Base-by-base conservation (phyloP, 2,797 vertebrate genomes). In the Coreius guichenoti region DNA sequence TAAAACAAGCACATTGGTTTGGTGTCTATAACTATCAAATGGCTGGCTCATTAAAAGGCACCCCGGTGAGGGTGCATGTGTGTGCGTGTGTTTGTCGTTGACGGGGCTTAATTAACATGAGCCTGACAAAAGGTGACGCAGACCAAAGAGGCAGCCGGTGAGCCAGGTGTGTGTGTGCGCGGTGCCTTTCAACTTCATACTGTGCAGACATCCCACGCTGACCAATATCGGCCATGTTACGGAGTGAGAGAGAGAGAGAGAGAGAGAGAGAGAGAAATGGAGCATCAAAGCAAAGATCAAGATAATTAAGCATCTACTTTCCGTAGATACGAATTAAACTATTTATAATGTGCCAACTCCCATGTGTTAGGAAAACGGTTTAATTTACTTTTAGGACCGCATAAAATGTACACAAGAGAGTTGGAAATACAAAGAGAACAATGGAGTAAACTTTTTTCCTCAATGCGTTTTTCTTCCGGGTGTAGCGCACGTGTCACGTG, bases 61-160 rank as follows among this genome's bases (percentile, higher is more conserved):
- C 93, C 94, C 94, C 86, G 82, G 93, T 91, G 92, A 92, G 93
- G 86, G 14, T 87, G 89, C 88, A 90, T 92, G 93, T 84, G 87
- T 86, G 85, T 78, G 80, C 83, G 80, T 82, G 82, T 82, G 87
- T 81, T 92, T 75, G 93, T 91, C 93, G 92, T 92, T 93, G 93
- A 95, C 92, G 91, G 91, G 92, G 89, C 93, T 95, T 95, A 95
- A 96, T 96, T 96, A 95, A 95, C 94, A 94, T 94, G 93, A 90
- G 91, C 91, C 91, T 94, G 93, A 95, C 94, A 95, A 96, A 95
- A 95, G 95, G 95, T 95, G 95, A 95, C 88, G 91, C 91, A 93
- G 93, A 95, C 93, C 93, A 95, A 95, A 96, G 94, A 93, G 91
- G 92, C 92, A 94, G 94, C 93, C 93, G 92, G 93, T 91, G 14